Base-by-base conservation (phyloP, 2,797 vertebrate genomes). In the Strix occidentalis region DNA sequence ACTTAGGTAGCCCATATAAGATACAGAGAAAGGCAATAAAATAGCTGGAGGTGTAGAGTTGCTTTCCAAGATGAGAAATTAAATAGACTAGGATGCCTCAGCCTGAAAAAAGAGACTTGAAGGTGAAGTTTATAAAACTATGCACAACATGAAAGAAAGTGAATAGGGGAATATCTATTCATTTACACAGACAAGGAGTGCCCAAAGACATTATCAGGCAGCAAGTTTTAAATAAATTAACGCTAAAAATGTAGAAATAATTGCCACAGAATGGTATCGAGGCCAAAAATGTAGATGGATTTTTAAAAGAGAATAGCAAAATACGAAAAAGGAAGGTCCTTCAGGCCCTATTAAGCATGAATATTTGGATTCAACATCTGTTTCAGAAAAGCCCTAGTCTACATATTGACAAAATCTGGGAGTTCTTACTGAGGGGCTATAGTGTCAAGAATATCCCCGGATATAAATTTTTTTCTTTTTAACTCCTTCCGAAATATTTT, bases 151-250 rank as follows among this genome's bases (percentile, higher is more conserved):
- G 21, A 66, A 83, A 83, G 57, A 63, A 90, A 90, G 46, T 60
- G 39, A 70, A 70, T 35, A 70, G 35, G 39, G 25, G 88, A 84
- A 66, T 66, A 71, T 13, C 60, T 66, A 25, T 80, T 63, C 39
- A 37, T 86, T 77, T 88, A 71, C 61, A 84, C 16, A 63, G 51
- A 88, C 26, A 45, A 58, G 16, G 28, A 63, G 35, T 50, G 35
- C 64, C 28, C 72, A 84, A 83, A 93, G 83, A 77, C 83, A 71
- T 80, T 64, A 80, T 66, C 31, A 87, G 29, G 45, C 58, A 88
- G 19, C 28, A 88, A 84, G 53, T 81, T 90, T 95, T 66, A 95
- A 94, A 77, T 81, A 91, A 93, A 85, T 82, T 33, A 70, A 86
- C 8, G 16, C 29, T 64, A 78, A 96, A 95, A 90, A 85, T 71